Evolutionary conservation across 1,140 invertebrate species (phyloP), one percentile per base, ranked within the genome.

Genomic region (Ips typographus): DNA sequence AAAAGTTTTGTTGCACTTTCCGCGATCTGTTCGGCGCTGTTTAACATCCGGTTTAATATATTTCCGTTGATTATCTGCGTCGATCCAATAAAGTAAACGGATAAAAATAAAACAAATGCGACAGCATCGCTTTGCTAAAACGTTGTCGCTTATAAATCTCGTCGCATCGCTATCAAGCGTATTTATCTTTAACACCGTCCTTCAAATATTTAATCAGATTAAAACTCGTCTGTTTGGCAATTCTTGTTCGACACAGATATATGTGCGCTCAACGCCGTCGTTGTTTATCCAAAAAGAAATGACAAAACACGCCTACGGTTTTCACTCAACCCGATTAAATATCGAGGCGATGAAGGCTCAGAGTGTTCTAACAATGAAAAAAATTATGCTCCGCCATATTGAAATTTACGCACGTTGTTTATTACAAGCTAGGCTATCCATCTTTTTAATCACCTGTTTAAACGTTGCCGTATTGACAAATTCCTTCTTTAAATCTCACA

Each of bases 191-290:
- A 55, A 55, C 52, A 38, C 52, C 52, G 52, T 55, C 52, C 37
- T 55, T 55, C 52, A 55, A 55, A 55, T 55, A 55, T 55, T 55
- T 55, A 55, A 55, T 55, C 52, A 55, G 52, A 55, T 55, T 55
- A 55, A 55, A 55, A 55, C 52, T 55, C 52, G 37, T 55, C 52
- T 55, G 52, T 55, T 55, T 37, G 52, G 37, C 44, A 49, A 49
- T 49, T 49, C 44, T 49, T 22, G 44, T 49, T 49, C 44, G 44
- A 49, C 44, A 49, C 44, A 49, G 44, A 49, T 49, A 49, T 49
- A 49, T 49, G 22, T 2, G 44, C 44, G 44, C 44, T 22, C 22
- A 49, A 49, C 22, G 7, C 7, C 44, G 22, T 49, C 22, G 44
- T 22, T 49, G 44, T 49, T 49, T 49, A 49, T 49, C 44, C 44